These are phyloP conservation scores for Anguilla japonica DNA, from an alignment of 2,113 vertebrate species.

Conservation along the genomic window DNA sequence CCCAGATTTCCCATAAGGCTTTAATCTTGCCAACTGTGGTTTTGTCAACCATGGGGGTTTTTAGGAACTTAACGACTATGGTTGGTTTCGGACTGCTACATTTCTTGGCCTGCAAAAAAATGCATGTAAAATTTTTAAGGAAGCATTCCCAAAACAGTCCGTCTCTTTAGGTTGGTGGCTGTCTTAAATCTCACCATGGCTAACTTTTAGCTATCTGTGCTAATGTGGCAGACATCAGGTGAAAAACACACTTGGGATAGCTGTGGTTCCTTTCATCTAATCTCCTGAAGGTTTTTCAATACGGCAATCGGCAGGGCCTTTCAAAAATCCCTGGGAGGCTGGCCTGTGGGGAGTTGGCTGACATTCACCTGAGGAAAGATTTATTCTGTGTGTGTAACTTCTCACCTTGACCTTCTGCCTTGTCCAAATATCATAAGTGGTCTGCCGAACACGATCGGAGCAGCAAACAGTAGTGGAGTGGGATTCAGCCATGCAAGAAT, in stretches of 20 bases:
- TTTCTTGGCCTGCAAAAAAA: too few species aligned
- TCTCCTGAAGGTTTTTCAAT: conserved; percentile 25
- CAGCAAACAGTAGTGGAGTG: conserved; percentile 15
- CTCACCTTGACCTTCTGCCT: conserved; percentile 64
- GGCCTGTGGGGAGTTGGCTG: conserved; percentile 38
- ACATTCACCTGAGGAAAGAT: conserved; percentile 51
- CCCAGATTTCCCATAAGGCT: too few species aligned
- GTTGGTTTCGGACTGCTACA: too few species aligned
- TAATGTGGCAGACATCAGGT: not conserved
- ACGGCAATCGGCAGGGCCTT: conserved; percentile 22
- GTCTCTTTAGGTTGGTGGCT: not conserved
- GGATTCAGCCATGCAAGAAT: not conserved
- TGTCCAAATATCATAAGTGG: conserved; percentile 58
- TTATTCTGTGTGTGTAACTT: conserved; percentile 62
- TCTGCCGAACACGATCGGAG: conserved; percentile 22
- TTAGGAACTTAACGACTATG: too few species aligned
- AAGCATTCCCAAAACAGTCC: not conserved
- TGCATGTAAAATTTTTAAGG: not conserved
- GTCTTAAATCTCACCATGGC: conserved; percentile 21
- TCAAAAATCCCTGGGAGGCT: conserved; percentile 18
- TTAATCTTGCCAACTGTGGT: too few species aligned
- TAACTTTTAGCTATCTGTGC: conserved; percentile 8
- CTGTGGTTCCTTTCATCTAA: conserved; percentile 24
- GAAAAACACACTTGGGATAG: conserved; percentile 3
- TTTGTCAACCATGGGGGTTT: too few species aligned